Conservation (phyloP, 2,888 invertebrate species). For the Melinaea menophilus region DNA sequence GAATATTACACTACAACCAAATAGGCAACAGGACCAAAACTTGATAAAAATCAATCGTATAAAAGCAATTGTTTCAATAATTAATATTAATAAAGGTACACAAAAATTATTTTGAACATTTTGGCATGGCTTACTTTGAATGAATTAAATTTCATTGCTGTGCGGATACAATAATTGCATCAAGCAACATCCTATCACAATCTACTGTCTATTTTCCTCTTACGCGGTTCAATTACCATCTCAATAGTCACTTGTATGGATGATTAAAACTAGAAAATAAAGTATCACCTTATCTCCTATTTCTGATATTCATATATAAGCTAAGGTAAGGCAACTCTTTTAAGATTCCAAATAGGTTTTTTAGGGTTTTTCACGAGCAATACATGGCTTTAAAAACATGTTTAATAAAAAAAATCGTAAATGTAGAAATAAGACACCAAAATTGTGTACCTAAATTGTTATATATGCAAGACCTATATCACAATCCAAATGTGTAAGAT, state of each 20-base stretch:
- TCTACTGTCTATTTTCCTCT: neutral
- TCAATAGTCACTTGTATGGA: slow-evolving; percentile 9
- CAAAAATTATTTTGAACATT: no score
- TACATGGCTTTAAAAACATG: no score
- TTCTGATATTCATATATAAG: no score
- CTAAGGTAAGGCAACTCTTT: no score
- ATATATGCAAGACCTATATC: neutral
- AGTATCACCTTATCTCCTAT: slow-evolving; percentile 14
- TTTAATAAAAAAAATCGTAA: neutral
- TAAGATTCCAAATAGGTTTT: no score
- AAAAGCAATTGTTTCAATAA: no score
- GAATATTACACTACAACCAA: no score
- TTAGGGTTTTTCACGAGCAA: no score
- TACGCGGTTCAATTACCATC: slow-evolving; percentile 5
- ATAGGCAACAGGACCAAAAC: no score
- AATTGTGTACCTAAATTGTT: neutral
- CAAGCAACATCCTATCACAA: slow-evolving; percentile 1
- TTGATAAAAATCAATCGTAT: no score
- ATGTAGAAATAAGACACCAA: neutral
- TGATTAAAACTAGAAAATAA: slow-evolving; percentile 22
- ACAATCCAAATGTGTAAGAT: neutral
- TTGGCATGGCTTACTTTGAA: no score
- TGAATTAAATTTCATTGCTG: neutral
- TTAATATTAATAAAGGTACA: no score
- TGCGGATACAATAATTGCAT: neutral